Evolutionary conservation across 2,888 invertebrate species (phyloP).

Genomic region (Antheraea yamamai): DNA sequence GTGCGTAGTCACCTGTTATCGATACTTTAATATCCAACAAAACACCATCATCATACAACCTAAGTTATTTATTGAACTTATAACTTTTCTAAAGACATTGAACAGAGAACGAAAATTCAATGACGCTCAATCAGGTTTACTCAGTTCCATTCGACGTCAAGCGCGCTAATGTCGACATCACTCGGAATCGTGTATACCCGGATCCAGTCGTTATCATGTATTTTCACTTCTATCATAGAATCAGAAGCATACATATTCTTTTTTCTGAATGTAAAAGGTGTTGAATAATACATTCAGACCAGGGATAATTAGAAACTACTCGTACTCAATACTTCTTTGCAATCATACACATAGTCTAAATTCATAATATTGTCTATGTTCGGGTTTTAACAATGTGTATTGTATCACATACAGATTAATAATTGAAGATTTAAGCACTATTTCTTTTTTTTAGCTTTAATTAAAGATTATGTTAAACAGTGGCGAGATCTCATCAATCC

Average conservation of each 20-base stretch:
- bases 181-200: too few relatives aligned
- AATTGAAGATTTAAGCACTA: too few relatives aligned
- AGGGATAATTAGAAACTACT: not conserved
- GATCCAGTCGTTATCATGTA: too few relatives aligned
- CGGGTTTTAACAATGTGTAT: not conserved
- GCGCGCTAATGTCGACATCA: not conserved
- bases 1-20: constrained; percentile 39
- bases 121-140: too few relatives aligned
- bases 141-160: not conserved
- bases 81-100: too few relatives aligned
- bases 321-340: not conserved
- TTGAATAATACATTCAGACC: too few relatives aligned
- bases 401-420: not conserved
- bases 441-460: not conserved
- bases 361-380: not conserved
- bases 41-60: not conserved
- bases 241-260: too few relatives aligned
- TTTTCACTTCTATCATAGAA: too few relatives aligned
- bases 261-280: too few relatives aligned
- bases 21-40: constrained; percentile 31
- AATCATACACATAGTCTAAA: not conserved
- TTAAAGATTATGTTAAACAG: not conserved
- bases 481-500: not conserved
- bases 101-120: too few relatives aligned
- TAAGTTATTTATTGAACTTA: too few relatives aligned